These are phyloP conservation scores for Calameuta filiformis DNA, from an alignment of 2,888 invertebrate species.

Conservation along the genomic window DNA sequence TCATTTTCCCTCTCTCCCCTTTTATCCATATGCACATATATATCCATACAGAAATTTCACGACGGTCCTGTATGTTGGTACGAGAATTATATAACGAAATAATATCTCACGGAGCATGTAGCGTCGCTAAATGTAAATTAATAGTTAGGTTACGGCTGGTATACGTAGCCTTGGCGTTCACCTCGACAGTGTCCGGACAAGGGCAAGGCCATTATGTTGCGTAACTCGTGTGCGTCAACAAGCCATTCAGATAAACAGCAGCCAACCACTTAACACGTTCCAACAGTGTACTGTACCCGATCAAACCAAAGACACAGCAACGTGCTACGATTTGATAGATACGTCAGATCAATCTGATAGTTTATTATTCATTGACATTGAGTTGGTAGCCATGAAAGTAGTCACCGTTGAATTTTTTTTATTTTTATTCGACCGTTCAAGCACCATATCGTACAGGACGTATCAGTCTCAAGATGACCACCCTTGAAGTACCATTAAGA, in stretches of 20 bases:
- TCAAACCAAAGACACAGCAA: neutral
- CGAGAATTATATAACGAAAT: constrained; percentile 21
- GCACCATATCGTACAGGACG: neutral
- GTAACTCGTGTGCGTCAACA: constrained; percentile 28
- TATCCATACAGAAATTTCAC: neutral
- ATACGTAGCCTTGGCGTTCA: constrained; percentile 32
- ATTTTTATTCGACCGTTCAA: neutral
- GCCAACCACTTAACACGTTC: constrained; percentile 1
- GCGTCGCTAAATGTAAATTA: constrained; percentile 32
- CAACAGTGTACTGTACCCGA: neutral
- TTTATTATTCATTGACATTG: constrained; percentile 2
- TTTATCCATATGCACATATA: neutral
- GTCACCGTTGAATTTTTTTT: too few species aligned
- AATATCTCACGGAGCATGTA: neutral
- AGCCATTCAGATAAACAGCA: constrained; percentile 25
- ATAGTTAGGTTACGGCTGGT: constrained; percentile 21
- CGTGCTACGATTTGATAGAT: neutral
- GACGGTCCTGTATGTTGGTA: neutral
- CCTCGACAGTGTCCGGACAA: constrained; percentile 34
- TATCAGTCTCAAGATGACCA: neutral
- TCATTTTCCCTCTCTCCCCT: constrained; percentile 13
- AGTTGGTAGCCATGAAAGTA: neutral
- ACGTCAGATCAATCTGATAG: neutral
- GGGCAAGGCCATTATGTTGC: constrained; percentile 42
- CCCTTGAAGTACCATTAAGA: neutral